These are phyloP conservation scores for Sander lucioperca DNA, from an alignment of 2,113 vertebrate genomes.

Conservation along the genomic window DNA sequence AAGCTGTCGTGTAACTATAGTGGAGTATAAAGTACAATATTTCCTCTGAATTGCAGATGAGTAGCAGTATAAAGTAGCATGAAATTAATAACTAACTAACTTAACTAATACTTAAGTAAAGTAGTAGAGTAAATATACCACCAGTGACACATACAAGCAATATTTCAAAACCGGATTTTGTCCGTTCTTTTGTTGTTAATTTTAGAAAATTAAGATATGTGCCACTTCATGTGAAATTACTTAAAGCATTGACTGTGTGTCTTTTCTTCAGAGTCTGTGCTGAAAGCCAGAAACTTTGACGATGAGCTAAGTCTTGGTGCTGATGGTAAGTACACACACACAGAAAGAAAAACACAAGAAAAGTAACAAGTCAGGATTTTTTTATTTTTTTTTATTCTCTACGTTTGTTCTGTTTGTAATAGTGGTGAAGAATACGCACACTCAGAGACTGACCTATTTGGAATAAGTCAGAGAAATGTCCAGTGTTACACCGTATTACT, in stretches of 20 bases:
- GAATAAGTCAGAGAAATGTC: neutral
- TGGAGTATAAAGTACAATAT: neutral
- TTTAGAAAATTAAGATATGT: neutral
- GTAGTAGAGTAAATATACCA: neutral
- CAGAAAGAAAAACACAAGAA: too few species aligned
- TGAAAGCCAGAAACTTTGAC: constrained; percentile 82
- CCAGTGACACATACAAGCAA: too few species aligned
- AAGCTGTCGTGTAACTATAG: neutral
- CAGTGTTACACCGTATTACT: neutral
- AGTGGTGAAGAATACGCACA: neutral
- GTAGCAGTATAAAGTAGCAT: neutral
- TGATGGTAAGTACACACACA: constrained; percentile 84
- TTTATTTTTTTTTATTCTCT: neutral
- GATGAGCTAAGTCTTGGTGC: constrained; percentile 90
- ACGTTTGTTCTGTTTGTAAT: constrained; percentile 2
- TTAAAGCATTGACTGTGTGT: neutral
- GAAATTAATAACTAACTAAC: too few species aligned
- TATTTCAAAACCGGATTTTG: neutral
- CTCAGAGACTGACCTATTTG: neutral
- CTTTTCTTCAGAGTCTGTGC: constrained; percentile 74
- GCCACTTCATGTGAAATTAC: neutral
- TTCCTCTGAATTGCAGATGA: neutral
- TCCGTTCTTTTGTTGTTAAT: neutral
- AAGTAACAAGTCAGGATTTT: too few species aligned
- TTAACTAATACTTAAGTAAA: neutral